Conservation (phyloP, 92 coral and sea anemone genomes). For the Umimayanthus chanpuru region DNA sequence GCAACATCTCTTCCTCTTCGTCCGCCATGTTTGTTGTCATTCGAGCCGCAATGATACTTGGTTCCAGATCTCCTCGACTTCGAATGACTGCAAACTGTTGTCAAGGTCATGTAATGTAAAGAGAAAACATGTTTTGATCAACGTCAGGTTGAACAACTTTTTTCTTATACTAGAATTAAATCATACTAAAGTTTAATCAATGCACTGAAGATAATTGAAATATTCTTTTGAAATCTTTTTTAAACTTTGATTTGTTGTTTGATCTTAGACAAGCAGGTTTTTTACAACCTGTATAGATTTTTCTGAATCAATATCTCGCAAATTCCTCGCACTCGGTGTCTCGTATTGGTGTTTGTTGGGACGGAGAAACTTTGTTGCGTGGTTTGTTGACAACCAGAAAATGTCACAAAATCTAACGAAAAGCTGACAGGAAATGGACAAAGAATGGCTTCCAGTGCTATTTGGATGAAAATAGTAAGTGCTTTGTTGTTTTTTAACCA, state of each 20-base stretch:
- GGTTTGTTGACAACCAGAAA: constrained; percentile 33
- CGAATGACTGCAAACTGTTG: constrained; percentile 15
- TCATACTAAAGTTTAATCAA: neutral
- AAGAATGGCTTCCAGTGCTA: neutral
- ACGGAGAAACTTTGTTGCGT: neutral
- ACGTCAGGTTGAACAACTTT: neutral
- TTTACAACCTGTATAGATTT: neutral
- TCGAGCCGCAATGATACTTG: constrained; percentile 33
- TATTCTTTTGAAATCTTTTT: neutral
- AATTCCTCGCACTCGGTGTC: neutral
- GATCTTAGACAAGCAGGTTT: neutral
- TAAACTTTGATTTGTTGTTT: too few species aligned
- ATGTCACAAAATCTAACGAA: neutral
- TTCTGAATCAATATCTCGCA: neutral
- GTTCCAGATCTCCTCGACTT: constrained; percentile 33
- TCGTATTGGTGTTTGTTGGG: neutral
- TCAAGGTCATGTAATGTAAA: neutral
- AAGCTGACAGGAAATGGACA: constrained; percentile 10
- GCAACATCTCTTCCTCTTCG: constrained; percentile 57
- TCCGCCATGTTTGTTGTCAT: constrained; percentile 94
- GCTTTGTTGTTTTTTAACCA: neutral
- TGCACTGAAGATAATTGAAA: neutral
- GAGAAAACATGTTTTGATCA: constrained; percentile 24
- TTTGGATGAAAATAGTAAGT: neutral
- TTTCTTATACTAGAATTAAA: neutral